A percentile compares a stretch with the other conserved stretches of the same genome.
Conservation (phyloP, 2,888 invertebrate genomes). For the Agriopis marginaria region DNA sequence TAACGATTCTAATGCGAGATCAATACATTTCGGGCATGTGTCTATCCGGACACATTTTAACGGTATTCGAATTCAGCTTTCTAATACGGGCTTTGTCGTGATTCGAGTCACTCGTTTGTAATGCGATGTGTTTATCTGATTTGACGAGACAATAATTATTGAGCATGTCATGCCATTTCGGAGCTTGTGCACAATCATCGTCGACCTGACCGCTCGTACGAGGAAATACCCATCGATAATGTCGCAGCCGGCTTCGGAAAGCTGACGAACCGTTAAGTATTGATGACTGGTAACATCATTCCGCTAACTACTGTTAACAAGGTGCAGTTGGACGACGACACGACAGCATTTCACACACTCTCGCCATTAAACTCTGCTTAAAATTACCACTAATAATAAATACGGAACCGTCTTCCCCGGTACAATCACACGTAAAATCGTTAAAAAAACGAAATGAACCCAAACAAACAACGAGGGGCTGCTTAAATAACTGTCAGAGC, state of each 20-base stretch:
- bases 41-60: conserved; percentile 68
- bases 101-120: conserved; percentile 48
- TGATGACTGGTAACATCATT: conserved; percentile 56
- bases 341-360: conserved; percentile 14
- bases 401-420: conserved; percentile 15
- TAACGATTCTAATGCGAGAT: conserved; percentile 71
- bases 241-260: conserved; percentile 46
- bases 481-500: conserved; percentile 76
- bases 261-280: conserved; percentile 56
- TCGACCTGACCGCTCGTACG: conserved; percentile 52
- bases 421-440: conserved; percentile 19
- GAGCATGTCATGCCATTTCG: conserved; percentile 64
- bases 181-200: conserved; percentile 64
- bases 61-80: conserved; percentile 72
- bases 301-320: conserved; percentile 68
- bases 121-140: conserved; percentile 69
- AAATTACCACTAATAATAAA: conserved; percentile 22
- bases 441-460: conserved; percentile 52
- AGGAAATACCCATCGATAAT: conserved; percentile 60
- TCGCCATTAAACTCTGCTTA: conserved; percentile 17
- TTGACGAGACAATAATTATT: conserved; percentile 71
- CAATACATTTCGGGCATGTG: conserved; percentile 66
- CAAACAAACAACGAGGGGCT: conserved; percentile 62
- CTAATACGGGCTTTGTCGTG: conserved; percentile 74
- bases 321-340: conserved; percentile 45